Conservation (phyloP, 2,888 invertebrate genomes). For the Callyntrura guangdongensis region DNA sequence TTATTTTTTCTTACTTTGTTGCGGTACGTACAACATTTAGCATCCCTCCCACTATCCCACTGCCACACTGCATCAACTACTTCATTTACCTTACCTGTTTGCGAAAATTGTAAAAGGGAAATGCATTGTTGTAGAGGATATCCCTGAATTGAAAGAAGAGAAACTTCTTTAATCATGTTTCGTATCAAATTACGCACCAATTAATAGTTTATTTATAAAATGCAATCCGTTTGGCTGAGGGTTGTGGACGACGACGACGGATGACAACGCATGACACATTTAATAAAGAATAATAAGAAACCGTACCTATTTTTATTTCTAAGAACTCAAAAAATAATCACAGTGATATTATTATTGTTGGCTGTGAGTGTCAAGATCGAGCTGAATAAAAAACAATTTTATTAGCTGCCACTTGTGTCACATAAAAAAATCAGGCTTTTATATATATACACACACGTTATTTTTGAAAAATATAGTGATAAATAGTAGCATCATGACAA, state of each 20-base stretch:
- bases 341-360: slow-evolving; percentile 18
- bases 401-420: slow-evolving; percentile 49
- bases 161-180: slow-evolving; percentile 35
- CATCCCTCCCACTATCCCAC: neutral
- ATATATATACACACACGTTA: slow-evolving; percentile 6
- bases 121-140: slow-evolving; percentile 3
- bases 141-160: slow-evolving; percentile 51
- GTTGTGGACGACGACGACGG: neutral
- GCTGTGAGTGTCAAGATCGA: slow-evolving; percentile 41
- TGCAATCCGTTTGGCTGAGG: neutral
- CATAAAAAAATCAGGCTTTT: slow-evolving; percentile 48
- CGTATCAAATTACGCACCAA: slow-evolving; percentile 41
- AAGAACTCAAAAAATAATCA: neutral
- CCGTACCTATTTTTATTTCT: neutral
- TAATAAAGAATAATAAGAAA: slow-evolving; percentile 26
- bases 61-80: too few species aligned
- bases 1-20: neutral
- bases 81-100: too few species aligned
- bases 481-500: slow-evolving; percentile 24
- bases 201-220: slow-evolving; percentile 31
- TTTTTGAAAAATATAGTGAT: slow-evolving; percentile 31
- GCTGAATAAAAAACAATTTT: slow-evolving; percentile 41
- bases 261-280: neutral
- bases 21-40: neutral
- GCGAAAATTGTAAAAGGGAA: slow-evolving; percentile 11